These are phyloP conservation scores for Dendrolimus pini DNA, from an alignment of 2,888 invertebrate genomes.

Conservation along the genomic window DNA sequence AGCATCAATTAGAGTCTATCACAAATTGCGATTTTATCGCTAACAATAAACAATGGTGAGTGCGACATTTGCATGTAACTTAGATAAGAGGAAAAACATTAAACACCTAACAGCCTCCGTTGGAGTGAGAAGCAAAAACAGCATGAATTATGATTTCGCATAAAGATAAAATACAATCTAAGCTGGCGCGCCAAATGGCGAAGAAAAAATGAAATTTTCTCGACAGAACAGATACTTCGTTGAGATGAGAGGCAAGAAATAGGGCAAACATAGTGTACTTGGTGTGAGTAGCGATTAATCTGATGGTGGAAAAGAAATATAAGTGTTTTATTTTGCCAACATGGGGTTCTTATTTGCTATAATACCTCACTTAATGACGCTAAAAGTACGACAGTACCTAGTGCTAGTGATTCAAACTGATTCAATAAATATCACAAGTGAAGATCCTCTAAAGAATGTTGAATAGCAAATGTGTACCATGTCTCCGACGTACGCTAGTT, in stretches of 20 bases:
- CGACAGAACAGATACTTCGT: constrained; percentile 44
- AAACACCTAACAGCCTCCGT: constrained; percentile 53
- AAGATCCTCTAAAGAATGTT: constrained; percentile 5
- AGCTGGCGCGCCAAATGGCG: constrained; percentile 64
- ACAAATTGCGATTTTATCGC: constrained; percentile 46
- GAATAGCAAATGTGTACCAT: constrained; percentile 33
- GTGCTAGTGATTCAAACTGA: too few relatives aligned
- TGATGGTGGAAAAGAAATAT: constrained; percentile 2
- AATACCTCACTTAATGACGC: too few relatives aligned
- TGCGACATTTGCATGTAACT: constrained; percentile 51
- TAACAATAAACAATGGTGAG: constrained; percentile 51
- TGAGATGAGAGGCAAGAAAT: constrained; percentile 46
- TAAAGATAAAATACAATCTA: constrained; percentile 74
- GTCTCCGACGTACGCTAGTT: constrained; percentile 36
- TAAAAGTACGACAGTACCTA: too few relatives aligned
- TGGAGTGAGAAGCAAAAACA: constrained; percentile 55
- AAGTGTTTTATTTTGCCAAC: background rate
- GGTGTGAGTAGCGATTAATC: constrained; percentile 4
- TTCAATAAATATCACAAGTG: too few relatives aligned
- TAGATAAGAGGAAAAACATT: constrained; percentile 53
- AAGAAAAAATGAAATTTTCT: constrained; percentile 65
- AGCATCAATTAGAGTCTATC: constrained; percentile 40
- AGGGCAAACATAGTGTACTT: constrained; percentile 29
- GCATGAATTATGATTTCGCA: constrained; percentile 71
- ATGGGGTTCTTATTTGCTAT: background rate